Evolutionary conservation across 2,797 vertebrate genomes (phyloP), one percentile per base, ranked within the genome.

Genomic region (Mus caroli): DNA sequence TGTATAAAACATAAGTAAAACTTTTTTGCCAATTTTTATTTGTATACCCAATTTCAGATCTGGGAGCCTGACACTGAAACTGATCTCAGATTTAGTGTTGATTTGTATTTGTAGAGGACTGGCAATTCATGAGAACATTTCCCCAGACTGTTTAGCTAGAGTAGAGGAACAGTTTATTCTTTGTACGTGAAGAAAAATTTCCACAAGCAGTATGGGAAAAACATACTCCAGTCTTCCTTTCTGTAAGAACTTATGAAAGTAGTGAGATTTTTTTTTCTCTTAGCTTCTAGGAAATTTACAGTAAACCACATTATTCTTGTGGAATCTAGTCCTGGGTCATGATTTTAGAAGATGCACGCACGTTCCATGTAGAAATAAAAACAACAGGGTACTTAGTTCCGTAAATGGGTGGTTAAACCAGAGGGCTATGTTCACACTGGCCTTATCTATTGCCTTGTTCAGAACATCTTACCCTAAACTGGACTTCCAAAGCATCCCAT

Each of bases 61-160:
- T 96, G 96, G 96, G 94, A 97, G 96, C 97, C 83, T 98, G 94
- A 98, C 92, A 97, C 92, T 97, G 94, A 97, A 98, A 97, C 96
- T 92, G 96, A 94, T 94, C 93, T 97, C 71, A 79, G 88, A 95
- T 94, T 97, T 97, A 96, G 97, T 97, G 96, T 83, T 97, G 96
- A 97, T 93, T 95, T 97, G 79, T 94, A 92, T 90, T 91, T 97
- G 97, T 75, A 93, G 62, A 80, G 85, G 91, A 88, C 71, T 97
- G 94, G 93, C 92, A 97, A 92, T 91, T 98, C 92, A 94, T 73
- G 92, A 90, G 90, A 94, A 62, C 1, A 64, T 94, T 77, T 97
- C 76, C 94, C 73, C 28, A 93, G 96, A 43, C 50, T 94, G 86
- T 67, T 76, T 94, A 88, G 90, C 28, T 96, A 52, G 75, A 91